A percentile compares a stretch with the other conserved stretches of the same genome.
These are phyloP conservation scores for Gobio occitaniae DNA, from an alignment of 2,797 vertebrate species.

Conservation along the genomic window DNA sequence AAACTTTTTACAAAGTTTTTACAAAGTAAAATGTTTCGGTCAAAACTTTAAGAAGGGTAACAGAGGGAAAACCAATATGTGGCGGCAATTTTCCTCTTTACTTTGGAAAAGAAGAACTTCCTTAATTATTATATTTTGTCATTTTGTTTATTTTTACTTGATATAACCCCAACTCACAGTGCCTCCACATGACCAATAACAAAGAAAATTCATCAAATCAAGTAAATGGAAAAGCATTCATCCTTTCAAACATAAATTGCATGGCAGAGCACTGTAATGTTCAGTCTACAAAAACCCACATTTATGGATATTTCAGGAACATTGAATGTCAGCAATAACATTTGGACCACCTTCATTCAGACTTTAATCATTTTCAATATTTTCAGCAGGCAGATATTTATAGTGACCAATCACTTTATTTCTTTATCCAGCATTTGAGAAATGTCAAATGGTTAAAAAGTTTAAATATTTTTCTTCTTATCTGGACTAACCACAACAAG, in stretches of 20 bases:
- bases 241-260: conserved; percentile 28
- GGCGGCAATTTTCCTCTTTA: background rate
- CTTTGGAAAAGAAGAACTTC: background rate
- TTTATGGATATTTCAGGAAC: background rate
- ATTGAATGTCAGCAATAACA: background rate
- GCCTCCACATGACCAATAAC: background rate
- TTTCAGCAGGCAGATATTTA: background rate
- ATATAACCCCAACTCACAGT: background rate
- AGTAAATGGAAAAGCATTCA: conserved; percentile 24
- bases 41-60: background rate
- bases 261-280: conserved; percentile 13
- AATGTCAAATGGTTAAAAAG: conserved; percentile 11
- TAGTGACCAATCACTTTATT: background rate
- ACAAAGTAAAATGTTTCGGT: background rate
- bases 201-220: background rate
- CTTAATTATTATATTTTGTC: background rate
- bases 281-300: background rate
- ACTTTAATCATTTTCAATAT: conserved; percentile 1
- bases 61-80: background rate
- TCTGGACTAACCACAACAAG: background rate
- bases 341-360: background rate
- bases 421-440: background rate
- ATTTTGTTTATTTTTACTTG: background rate
- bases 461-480: background rate
- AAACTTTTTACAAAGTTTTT: background rate